phyloP scores from a whole-genome alignment of 2,888 invertebrate species.

The Lymantria dispar region DNA sequence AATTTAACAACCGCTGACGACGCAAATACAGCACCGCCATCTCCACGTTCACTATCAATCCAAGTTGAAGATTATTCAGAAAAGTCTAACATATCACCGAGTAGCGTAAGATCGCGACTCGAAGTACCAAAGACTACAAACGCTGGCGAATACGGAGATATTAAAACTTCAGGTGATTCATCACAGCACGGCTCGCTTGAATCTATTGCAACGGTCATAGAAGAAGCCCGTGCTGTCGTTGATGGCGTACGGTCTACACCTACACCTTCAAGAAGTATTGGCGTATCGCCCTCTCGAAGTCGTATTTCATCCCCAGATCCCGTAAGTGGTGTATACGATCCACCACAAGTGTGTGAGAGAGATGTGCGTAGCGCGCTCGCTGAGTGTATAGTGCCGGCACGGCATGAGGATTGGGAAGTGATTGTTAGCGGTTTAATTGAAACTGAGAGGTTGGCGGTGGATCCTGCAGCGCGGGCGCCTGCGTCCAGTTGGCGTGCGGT shows the following conservation, averaged over 20 bases:
- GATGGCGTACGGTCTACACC: conserved; percentile 22
- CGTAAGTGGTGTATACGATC: conserved; percentile 37
- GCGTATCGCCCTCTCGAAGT: conserved; percentile 45
- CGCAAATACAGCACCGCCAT: conserved; percentile 22
- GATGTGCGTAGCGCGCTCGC: conserved; percentile 68
- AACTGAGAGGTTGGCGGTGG: conserved; percentile 86
- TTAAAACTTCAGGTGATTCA: background rate
- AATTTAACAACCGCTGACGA: conserved; percentile 6
- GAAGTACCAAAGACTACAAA: conserved; percentile 13
- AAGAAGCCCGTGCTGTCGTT: conserved; percentile 13
- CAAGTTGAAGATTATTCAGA: conserved; percentile 64
- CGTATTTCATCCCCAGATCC: conserved; percentile 49
- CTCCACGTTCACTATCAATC: conserved; percentile 62
- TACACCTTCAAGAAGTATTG: conserved; percentile 38
- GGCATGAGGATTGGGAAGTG: conserved; percentile 91
- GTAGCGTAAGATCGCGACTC: conserved; percentile 16
- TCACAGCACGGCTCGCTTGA: conserved; percentile 18
- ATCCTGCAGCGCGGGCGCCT: conserved; percentile 87
- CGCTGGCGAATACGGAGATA: background rate
- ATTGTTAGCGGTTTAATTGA: conserved; percentile 88
- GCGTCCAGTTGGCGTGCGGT: conserved; percentile 85
- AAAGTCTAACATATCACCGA: conserved; percentile 46
- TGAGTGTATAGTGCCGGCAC: conserved; percentile 71
- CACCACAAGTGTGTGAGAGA: conserved; percentile 38
- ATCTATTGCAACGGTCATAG: conserved; percentile 22